These are phyloP conservation scores for Saturnia japonica DNA, from an alignment of 2,888 invertebrate genomes.

Conservation along the genomic window DNA sequence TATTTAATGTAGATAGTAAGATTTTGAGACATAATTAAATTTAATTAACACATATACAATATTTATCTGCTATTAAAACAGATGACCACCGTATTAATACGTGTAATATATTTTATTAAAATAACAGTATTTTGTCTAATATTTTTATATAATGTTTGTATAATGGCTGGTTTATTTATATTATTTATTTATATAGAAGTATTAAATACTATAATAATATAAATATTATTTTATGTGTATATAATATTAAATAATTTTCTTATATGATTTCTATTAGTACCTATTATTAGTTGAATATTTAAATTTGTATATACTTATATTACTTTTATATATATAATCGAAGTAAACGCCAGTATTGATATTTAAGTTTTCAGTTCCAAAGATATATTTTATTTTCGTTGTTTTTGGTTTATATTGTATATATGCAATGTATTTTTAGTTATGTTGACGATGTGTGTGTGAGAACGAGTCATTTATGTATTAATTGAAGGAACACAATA, in stretches of 20 bases:
- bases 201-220: neutral
- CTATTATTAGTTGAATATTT: neutral
- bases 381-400: constrained; percentile 60
- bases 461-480: constrained; percentile 61
- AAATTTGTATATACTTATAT: neutral
- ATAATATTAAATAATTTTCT: neutral
- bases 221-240: neutral
- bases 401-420: constrained; percentile 41
- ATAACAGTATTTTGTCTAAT: constrained; percentile 40
- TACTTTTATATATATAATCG: neutral
- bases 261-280: neutral
- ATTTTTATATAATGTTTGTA: constrained; percentile 34
- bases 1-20: constrained; percentile 48
- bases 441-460: constrained; percentile 51
- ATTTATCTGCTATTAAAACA: neutral
- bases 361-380: constrained; percentile 63
- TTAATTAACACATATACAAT: neutral
- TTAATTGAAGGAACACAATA: constrained; percentile 43
- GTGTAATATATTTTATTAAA: constrained; percentile 35
- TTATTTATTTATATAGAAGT: constrained; percentile 33
- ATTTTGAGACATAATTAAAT: constrained; percentile 39
- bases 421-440: constrained; percentile 39
- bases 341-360: neutral
- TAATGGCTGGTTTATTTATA: constrained; percentile 33
- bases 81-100: constrained; percentile 16